Evolutionary conservation across 2,797 vertebrate species (phyloP), one percentile per base, ranked within the genome.

Genomic region (Tokudaia tokunoshimensis): DNA sequence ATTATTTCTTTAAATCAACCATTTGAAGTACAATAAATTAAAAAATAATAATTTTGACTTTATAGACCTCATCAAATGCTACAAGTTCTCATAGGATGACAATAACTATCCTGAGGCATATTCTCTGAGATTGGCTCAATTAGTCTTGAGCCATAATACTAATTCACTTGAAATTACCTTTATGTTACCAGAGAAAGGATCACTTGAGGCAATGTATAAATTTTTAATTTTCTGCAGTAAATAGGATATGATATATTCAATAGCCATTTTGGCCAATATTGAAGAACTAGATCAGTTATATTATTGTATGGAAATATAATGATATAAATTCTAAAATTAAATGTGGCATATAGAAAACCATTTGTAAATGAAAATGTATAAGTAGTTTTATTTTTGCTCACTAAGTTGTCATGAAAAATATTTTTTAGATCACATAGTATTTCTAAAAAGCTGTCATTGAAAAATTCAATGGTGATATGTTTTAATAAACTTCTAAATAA

Each of bases 221-320:
- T 97, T 97, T 98, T 96, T 92, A 89, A 92, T 97, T 97, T 98
- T 97, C 88, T 97, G 37, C 59, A 95, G 29, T 95, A 97, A 96
- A 76, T 94, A 52, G 26, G 84, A 12, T 81, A 80, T 89, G 78
- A 95, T 90, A 89, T 10, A 11, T 91, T 96, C 93, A 95, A 83
- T 89, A 97, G 72, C 17, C 37, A 94, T 74, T 96, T 97, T 88
- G 61, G 41, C 87, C 84, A 81, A 78, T 81, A 52, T 95, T 97
- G 57, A 97, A 92, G 67, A 96, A 97, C 97, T 94, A 94, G 50
- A 97, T 95, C 92, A 95, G 26, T 59, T 85, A 90, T 89, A 82
- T 96, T 90, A 97, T 96, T 97, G 26, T 20, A 94, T 59, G 87
- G 44, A 75, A 95, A 97, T 97, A 52, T 78, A 91, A 98, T 98